These are phyloP conservation scores for Carassius auratus DNA, from an alignment of 2,113 vertebrate species.

Conservation along the genomic window DNA sequence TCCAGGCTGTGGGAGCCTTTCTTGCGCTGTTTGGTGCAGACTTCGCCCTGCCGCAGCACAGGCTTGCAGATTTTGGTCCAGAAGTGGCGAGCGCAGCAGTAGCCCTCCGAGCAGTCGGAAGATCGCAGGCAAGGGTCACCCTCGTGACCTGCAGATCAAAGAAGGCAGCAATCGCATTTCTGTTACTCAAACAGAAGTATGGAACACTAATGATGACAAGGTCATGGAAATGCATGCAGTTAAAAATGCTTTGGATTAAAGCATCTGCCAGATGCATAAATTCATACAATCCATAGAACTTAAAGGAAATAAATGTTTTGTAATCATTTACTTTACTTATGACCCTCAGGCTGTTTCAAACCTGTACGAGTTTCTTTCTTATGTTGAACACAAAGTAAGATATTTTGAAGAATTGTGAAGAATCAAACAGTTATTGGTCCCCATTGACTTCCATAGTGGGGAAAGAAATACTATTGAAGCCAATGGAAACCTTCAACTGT, in stretches of 20 bases:
- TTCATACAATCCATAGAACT: neutral
- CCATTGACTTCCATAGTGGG: too few relatives aligned
- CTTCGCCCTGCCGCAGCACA: conserved; percentile 85
- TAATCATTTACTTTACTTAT: too few relatives aligned
- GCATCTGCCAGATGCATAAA: neutral
- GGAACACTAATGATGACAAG: neutral
- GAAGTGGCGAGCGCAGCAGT: conserved; percentile 89
- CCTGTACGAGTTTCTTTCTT: too few relatives aligned
- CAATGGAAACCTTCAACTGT: too few relatives aligned
- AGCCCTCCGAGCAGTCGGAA: conserved; percentile 79
- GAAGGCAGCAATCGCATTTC: neutral
- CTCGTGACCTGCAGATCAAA: conserved; percentile 75
- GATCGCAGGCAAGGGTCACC: conserved; percentile 85
- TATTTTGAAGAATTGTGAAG: too few relatives aligned
- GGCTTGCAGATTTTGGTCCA: conserved; percentile 93
- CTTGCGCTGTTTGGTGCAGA: conserved; percentile 84
- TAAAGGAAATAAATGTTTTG: too few relatives aligned
- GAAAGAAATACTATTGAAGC: too few relatives aligned
- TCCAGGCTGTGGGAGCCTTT: conserved; percentile 85
- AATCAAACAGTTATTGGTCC: too few relatives aligned
- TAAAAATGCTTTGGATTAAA: neutral
- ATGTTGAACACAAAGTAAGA: too few relatives aligned
- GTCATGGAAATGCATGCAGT: neutral
- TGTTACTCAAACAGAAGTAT: neutral
- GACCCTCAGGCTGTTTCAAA: too few relatives aligned